Base-by-base conservation (phyloP, 2,888 invertebrate genomes). In the Parasteatoda lunata region DNA sequence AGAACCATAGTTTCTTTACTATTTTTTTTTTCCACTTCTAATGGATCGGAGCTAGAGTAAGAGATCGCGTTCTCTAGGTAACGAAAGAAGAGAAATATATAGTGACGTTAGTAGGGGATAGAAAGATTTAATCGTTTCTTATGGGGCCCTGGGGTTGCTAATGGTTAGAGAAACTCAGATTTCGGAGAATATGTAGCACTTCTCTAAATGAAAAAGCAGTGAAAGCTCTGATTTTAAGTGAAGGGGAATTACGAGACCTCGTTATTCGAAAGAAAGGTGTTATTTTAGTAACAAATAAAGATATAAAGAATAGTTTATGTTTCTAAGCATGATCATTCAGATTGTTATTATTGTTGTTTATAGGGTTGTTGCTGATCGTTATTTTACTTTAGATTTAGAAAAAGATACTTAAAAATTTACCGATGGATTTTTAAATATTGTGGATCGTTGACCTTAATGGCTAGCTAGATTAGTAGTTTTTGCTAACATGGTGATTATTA, bases 41-140 rank as follows among this genome's bases (percentile, higher is more conserved):
- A 81, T 81, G 81, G 81, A 75, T 81, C 81, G 15, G 15, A 47
- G 81, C 45, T 51, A 64, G 52, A 48, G 51, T 59, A 73, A 75
- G 51, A 65, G 52, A 69, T 30, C 15, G 71, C 71, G 54, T 52
- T 75, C 69, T 69, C 48, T 8, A 66, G 66, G 52, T 66, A 80
- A 68, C 48, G 59, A 69, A 81, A 79, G 71, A 51, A 59, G 64
- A 71, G 71, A 81, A 73, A 73, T 81, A 81, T 81, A 81, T 75
- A 66, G 81, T 81, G 75, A 75, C 81, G 73, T 81, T 81, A 81
- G 81, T 75, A 73, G 73, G 68, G 68, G 69, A 66, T 54, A 73
- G 51, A 81, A 68, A 75, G 81, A 81, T 81, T 81, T 81, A 75
- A 81, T 81, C 81, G 75, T 75, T 73, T 66, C 52, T 81, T 81